Conservation (phyloP, 2,797 vertebrate genomes). For the Carcharodon carcharias region DNA sequence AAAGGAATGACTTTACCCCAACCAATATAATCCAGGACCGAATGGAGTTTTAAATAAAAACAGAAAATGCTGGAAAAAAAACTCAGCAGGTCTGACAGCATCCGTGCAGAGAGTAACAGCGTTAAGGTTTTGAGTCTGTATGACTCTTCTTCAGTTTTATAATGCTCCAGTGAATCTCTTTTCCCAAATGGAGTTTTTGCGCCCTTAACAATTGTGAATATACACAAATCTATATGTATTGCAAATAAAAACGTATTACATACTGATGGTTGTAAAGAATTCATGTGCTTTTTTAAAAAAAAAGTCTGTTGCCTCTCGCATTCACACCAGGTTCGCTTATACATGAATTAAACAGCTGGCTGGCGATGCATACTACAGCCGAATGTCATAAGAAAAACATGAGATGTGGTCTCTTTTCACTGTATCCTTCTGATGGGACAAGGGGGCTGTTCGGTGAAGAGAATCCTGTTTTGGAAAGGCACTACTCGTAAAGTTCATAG, state of each 20-base stretch:
- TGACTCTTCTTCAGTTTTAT: no score
- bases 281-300: no score
- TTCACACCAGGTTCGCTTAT: not conserved
- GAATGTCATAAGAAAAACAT: not conserved
- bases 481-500: constrained; percentile 23
- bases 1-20: not conserved
- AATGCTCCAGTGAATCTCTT: no score
- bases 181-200: not conserved
- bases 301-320: not conserved
- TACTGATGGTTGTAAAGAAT: not conserved
- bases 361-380: not conserved
- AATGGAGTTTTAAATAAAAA: no score
- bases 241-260: not conserved
- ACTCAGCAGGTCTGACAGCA: no score
- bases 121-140: no score
- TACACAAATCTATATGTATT: not conserved
- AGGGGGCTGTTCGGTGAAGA: not conserved
- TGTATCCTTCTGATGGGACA: not conserved
- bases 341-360: not conserved
- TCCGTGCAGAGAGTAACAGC: no score
- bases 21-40: not conserved
- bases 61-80: no score
- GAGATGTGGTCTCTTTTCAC: not conserved
- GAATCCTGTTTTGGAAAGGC: not conserved
- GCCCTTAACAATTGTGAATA: not conserved